A percentile compares a stretch with the other conserved stretches of the same genome.
Evolutionary conservation across 2,113 vertebrate genomes (phyloP).

Genomic region (Strigops habroptila): DNA sequence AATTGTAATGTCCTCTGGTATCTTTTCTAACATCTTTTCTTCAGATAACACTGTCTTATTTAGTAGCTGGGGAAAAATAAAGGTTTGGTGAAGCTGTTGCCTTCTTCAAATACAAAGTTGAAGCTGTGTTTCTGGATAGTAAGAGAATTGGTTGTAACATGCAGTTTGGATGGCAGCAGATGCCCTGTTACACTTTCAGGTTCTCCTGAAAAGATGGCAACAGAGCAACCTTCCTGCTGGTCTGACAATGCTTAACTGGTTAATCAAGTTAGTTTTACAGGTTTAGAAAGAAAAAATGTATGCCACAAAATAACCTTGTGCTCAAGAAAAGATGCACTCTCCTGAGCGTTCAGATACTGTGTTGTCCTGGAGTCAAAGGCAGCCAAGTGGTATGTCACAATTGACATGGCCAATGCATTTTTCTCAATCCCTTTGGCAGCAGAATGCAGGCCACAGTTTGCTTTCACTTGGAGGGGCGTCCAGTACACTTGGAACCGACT

Average conservation of each 20-base stretch:
- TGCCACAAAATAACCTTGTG: not conserved
- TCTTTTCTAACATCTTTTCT: not conserved
- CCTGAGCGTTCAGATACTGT: not conserved
- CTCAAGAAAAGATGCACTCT: not conserved
- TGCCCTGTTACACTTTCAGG: not conserved
- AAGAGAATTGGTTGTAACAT: not conserved
- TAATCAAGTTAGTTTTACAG: not conserved
- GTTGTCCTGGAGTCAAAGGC: no score
- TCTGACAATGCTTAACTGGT: not conserved
- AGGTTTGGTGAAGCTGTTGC: not conserved
- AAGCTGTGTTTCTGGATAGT: not conserved
- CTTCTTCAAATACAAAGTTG: not conserved
- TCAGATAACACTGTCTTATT: not conserved
- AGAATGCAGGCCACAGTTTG: no score
- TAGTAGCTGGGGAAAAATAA: not conserved
- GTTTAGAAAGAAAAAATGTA: not conserved
- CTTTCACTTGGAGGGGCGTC: no score
- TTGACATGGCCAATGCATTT: no score
- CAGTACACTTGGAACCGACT: no score
- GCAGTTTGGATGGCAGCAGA: not conserved
- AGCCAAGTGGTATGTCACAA: no score
- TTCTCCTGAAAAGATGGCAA: not conserved
- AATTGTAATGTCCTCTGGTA: not conserved
- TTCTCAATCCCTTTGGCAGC: no score
- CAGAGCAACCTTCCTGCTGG: not conserved